phyloP scores from a whole-genome alignment of 2,797 vertebrate genomes.

The Valencia hispanica region DNA sequence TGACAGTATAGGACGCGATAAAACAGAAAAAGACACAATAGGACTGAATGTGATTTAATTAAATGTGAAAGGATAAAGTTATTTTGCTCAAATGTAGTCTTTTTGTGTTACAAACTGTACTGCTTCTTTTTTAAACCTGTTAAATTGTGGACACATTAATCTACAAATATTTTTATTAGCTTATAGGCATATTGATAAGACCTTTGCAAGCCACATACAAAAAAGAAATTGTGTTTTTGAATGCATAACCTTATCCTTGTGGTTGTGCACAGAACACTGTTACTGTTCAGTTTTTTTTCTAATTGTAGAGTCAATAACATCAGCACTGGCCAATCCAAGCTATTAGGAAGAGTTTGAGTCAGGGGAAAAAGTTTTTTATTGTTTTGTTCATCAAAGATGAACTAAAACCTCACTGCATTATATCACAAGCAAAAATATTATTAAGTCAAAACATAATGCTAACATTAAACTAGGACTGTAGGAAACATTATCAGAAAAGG shows the following conservation, averaged over 20 bases:
- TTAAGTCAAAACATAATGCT: neutral
- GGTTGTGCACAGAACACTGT: neutral
- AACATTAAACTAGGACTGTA: neutral
- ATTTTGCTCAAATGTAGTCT: neutral
- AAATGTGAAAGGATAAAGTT: neutral
- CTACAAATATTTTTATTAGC: neutral
- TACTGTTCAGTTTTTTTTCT: neutral
- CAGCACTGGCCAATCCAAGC: too few relatives aligned
- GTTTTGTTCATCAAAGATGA: neutral
- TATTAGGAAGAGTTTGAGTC: too few relatives aligned
- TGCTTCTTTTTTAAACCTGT: neutral
- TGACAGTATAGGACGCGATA: neutral
- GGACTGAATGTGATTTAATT: neutral
- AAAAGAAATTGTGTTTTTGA: neutral
- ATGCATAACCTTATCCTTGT: neutral
- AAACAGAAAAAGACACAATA: neutral
- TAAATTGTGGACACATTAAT: neutral
- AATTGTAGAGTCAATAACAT: neutral
- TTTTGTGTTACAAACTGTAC: neutral
- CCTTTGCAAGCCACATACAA: neutral
- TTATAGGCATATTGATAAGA: neutral
- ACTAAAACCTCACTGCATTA: neutral
- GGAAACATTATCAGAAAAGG: neutral
- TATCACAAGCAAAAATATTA: neutral
- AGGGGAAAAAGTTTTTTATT: too few relatives aligned